These are phyloP conservation scores for Brenthis hecate DNA, from an alignment of 2,888 invertebrate species.

Conservation along the genomic window DNA sequence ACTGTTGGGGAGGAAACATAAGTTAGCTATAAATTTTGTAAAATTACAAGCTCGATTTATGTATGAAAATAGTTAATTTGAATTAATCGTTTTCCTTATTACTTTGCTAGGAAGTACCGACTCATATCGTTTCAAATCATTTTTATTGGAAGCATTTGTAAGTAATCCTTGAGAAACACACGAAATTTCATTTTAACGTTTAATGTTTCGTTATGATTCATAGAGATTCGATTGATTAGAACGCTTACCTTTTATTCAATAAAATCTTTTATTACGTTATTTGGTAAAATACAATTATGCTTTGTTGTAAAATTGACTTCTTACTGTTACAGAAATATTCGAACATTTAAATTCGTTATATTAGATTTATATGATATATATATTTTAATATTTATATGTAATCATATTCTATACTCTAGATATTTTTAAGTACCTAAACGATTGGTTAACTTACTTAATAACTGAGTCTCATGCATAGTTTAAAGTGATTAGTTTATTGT, in stretches of 20 bases:
- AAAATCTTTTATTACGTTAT: not conserved
- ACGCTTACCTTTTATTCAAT: not conserved
- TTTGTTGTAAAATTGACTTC: not conserved
- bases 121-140: conserved; percentile 5
- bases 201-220: conserved; percentile 2
- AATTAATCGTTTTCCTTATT: conserved; percentile 17
- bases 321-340: not conserved
- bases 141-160: conserved; percentile 20
- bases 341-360: not conserved
- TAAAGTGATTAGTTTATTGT: conserved; percentile 25
- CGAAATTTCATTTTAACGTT: conserved; percentile 1
- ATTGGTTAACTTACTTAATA: not conserved
- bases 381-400: not conserved
- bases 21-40: conserved; percentile 6
- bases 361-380: not conserved
- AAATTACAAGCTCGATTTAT: conserved; percentile 1
- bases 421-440: not conserved
- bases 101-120: conserved; percentile 14
- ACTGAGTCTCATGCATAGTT: not conserved
- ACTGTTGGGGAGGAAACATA: conserved; percentile 14
- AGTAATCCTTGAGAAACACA: conserved; percentile 25
- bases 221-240: not conserved
- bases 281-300: conserved; percentile 21
- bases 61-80: conserved; percentile 10
- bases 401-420: not conserved